Conservation (phyloP, 2,888 invertebrate genomes). For the Ceramica pisi region DNA sequence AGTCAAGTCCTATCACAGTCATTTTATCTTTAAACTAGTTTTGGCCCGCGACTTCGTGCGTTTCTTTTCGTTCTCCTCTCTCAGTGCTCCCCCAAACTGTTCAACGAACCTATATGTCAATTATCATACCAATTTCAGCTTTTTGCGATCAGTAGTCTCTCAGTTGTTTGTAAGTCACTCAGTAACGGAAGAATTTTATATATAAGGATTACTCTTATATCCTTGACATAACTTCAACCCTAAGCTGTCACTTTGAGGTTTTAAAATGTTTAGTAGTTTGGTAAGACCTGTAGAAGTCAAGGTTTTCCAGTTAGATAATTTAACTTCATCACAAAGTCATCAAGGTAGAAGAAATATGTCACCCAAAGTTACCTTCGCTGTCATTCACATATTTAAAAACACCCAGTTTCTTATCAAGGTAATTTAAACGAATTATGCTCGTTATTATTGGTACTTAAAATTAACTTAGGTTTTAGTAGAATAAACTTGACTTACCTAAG, state of each 20-base stretch:
- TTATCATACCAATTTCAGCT: no score
- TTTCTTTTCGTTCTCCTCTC: no score
- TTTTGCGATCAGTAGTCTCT: no score
- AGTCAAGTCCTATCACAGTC: conserved; percentile 5
- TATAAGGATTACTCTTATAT: no score
- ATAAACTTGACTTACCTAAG: not conserved
- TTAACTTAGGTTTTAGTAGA: not conserved
- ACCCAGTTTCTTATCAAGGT: not conserved
- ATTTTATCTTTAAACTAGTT: not conserved
- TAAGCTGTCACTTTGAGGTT: not conserved
- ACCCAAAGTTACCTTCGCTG: not conserved
- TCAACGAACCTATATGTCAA: no score
- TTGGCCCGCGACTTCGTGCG: no score
- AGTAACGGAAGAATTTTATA: no score
- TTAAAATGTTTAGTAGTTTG: conserved; percentile 10
- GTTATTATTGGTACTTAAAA: not conserved
- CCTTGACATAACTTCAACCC: conserved; percentile 23
- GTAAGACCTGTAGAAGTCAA: not conserved
- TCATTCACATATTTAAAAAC: not conserved
- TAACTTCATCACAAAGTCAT: not conserved
- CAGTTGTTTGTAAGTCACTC: no score
- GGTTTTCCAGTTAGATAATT: not conserved
- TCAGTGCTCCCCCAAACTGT: no score
- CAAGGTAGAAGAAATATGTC: not conserved
- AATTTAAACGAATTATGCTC: not conserved